A percentile compares a stretch with the other conserved stretches of the same genome.
phyloP scores from a whole-genome alignment of 2,797 vertebrate genomes.

The Protonibea diacanthus region DNA sequence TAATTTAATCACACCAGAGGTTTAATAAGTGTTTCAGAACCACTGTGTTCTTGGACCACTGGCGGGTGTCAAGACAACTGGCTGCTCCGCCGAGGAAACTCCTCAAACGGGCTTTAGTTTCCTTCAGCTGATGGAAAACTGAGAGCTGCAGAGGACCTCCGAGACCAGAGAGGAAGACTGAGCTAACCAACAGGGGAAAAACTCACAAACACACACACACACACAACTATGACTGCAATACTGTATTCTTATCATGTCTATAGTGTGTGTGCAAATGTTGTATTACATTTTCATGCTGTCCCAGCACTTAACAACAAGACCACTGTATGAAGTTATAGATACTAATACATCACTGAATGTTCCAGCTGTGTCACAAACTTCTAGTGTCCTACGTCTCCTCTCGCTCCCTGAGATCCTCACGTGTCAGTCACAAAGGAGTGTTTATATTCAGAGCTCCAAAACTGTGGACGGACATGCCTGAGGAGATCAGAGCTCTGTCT shows the following conservation, averaged over 20 bases:
- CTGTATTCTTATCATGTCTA: not conserved
- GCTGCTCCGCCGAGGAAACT: slow-evolving; percentile 50
- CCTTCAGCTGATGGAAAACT: slow-evolving; percentile 62
- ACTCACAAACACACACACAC: not conserved
- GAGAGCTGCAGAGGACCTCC: slow-evolving; percentile 27
- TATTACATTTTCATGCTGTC: no score
- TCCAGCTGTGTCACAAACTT: no score
- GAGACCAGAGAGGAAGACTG: slow-evolving; percentile 39
- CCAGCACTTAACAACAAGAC: no score
- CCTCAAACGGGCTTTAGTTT: slow-evolving; percentile 36
- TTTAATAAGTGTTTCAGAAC: not conserved
- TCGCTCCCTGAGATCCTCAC: no score
- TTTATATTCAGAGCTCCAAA: no score
- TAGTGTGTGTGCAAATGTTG: not conserved
- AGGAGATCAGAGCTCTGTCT: no score
- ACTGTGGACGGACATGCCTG: no score
- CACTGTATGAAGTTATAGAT: not conserved
- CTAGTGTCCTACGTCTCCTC: no score
- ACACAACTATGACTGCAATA: slow-evolving; percentile 1
- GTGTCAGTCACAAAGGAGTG: no score
- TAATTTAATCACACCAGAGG: not conserved
- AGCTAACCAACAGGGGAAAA: slow-evolving; percentile 31
- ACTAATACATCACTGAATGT: not conserved
- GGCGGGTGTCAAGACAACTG: slow-evolving; percentile 49
- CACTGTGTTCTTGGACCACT: slow-evolving; percentile 35